phyloP scores from a whole-genome alignment of 2,113 vertebrate genomes.

The Excalfactoria chinensis region DNA sequence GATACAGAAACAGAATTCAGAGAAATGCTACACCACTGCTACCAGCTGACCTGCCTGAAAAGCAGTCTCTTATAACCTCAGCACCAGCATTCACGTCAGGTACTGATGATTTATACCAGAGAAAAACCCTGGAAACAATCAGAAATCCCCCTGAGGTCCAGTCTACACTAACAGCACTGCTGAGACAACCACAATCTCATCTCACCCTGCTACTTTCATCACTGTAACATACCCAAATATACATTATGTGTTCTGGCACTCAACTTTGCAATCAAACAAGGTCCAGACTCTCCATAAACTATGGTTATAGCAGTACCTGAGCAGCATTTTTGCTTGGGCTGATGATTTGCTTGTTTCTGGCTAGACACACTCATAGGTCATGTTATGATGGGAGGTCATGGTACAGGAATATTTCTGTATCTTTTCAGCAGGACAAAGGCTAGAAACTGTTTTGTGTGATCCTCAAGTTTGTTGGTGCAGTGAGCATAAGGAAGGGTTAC shows the following conservation, averaged over 20 bases:
- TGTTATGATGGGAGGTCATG: background rate
- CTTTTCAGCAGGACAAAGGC: background rate
- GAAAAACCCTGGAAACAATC: background rate
- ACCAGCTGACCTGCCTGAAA: background rate
- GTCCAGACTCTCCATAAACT: background rate
- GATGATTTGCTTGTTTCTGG: background rate
- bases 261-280: background rate
- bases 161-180: background rate
- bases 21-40: background rate
- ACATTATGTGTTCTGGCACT: background rate
- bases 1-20: background rate
- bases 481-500: background rate
- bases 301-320: accelerated
- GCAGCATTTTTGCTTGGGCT: background rate
- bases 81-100: background rate
- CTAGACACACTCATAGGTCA: background rate
- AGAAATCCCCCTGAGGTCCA: background rate
- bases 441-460: background rate
- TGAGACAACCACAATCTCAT: background rate
- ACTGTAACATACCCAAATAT: background rate
- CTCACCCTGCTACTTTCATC: background rate
- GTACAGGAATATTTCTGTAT: background rate
- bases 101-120: accelerated
- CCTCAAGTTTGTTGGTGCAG: background rate
- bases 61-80: background rate